A percentile compares a stretch with the other conserved stretches of the same genome.
These are phyloP conservation scores for Chaenodraco wilsoni DNA, from an alignment of 2,797 vertebrate species.

Conservation along the genomic window DNA sequence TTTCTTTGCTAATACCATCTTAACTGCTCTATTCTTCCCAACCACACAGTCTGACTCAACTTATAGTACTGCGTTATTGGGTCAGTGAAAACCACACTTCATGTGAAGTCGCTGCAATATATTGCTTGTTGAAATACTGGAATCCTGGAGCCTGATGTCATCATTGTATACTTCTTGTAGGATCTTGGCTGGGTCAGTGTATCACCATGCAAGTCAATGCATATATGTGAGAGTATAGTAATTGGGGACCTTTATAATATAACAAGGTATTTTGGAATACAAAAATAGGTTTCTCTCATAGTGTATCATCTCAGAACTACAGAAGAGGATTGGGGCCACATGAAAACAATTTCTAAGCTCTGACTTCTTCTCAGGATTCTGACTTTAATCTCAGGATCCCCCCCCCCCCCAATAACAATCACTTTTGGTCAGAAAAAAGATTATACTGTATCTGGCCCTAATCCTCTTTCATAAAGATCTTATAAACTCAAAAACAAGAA, in stretches of 20 bases:
- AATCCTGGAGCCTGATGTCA: background rate
- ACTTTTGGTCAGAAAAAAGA: too few species aligned
- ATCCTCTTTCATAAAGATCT: background rate
- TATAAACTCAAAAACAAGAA: background rate
- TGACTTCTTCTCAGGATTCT: too few species aligned
- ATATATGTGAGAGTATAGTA: background rate
- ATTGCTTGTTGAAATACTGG: background rate
- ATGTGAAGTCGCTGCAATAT: background rate
- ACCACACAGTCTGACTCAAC: background rate
- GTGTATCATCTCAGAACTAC: background rate
- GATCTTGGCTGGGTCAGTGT: background rate
- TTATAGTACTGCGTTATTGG: slow-evolving; percentile 9
- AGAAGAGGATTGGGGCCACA: too few species aligned
- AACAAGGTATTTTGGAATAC: background rate
- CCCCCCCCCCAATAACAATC: too few species aligned
- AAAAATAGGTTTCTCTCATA: background rate
- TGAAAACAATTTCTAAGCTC: too few species aligned
- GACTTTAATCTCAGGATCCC: too few species aligned
- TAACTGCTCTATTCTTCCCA: slow-evolving; percentile 2
- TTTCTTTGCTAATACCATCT: background rate
- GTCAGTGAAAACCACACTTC: slow-evolving; percentile 7
- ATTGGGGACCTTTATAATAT: background rate
- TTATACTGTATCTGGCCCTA: too few species aligned
- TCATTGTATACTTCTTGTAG: background rate
- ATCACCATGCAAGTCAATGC: background rate